A percentile compares a stretch with the other conserved stretches of the same genome.
These are phyloP conservation scores for Poeciliopsis turrubarensis DNA, from an alignment of 2,113 vertebrate genomes.

Conservation along the genomic window DNA sequence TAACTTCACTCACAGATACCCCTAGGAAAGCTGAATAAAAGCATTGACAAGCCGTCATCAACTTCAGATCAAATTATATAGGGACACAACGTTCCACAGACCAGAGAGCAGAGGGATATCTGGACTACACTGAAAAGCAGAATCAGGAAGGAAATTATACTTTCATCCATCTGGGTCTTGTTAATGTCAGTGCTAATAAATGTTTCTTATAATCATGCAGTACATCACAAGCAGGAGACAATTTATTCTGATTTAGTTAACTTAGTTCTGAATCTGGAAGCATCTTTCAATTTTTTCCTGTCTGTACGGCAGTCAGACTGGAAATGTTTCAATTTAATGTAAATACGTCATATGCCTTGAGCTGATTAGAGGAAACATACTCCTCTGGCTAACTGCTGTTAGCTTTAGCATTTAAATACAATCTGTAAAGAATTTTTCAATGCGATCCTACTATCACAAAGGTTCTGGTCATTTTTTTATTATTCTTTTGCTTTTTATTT, in stretches of 20 bases:
- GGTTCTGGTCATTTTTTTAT: no score
- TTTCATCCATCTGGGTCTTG: not conserved
- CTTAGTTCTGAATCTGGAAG: constrained; percentile 4
- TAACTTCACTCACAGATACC: constrained; percentile 34
- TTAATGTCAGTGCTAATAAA: not conserved
- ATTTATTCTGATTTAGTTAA: constrained; percentile 4
- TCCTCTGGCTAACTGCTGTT: not conserved
- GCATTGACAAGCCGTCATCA: constrained; percentile 10
- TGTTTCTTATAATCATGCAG: not conserved
- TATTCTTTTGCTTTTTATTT: no score
- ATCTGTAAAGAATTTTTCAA: no score
- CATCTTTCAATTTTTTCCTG: not conserved
- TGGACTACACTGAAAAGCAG: constrained; percentile 8
- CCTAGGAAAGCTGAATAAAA: constrained; percentile 18
- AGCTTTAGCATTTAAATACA: not conserved
- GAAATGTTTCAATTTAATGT: not conserved
- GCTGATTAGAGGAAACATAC: constrained; percentile 5
- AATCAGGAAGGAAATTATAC: constrained; percentile 4
- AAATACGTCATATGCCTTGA: constrained; percentile 6
- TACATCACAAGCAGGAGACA: not conserved
- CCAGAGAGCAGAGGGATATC: not conserved
- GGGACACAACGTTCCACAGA: not conserved
- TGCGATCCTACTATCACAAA: no score
- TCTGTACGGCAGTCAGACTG: not conserved
- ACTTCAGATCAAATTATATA: constrained; percentile 18